Evolutionary conservation across 2,888 invertebrate species (phyloP).

Genomic region (Melanostoma scalare): DNA sequence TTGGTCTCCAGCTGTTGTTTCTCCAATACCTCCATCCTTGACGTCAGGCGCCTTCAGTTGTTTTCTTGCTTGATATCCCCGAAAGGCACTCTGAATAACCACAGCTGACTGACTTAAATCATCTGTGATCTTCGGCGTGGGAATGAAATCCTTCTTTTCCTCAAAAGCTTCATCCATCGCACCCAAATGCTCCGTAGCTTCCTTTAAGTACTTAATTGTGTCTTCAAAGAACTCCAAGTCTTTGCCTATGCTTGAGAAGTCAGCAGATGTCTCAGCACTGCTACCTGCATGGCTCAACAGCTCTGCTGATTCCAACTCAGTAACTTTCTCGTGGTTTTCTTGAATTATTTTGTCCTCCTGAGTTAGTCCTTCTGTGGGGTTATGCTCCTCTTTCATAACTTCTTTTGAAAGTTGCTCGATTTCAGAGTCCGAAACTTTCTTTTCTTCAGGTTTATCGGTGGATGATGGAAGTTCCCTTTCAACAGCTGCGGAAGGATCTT

Average conservation of each 20-base stretch:
- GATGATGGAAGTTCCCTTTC: too few species aligned
- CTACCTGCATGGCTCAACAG: constrained; percentile 26
- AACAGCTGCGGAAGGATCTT: too few species aligned
- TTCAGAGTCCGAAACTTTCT: too few species aligned
- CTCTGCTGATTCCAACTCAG: neutral
- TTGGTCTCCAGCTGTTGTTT: too few species aligned
- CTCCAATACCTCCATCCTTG: too few species aligned
- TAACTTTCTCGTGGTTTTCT: neutral
- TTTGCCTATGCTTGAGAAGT: constrained; percentile 59
- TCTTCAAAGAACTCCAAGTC: constrained; percentile 62
- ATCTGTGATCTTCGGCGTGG: neutral
- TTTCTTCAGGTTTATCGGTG: too few species aligned
- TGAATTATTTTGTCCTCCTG: neutral
- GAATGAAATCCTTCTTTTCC: neutral
- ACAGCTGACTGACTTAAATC: constrained; percentile 25
- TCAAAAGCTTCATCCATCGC: constrained; percentile 20
- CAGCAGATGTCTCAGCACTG: constrained; percentile 62
- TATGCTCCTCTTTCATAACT: neutral
- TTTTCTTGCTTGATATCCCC: constrained; percentile 14
- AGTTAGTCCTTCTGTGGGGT: neutral
- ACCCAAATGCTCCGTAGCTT: constrained; percentile 35
- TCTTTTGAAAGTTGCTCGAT: too few species aligned
- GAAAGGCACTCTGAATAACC: constrained; percentile 47
- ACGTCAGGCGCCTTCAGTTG: too few species aligned
- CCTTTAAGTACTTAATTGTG: constrained; percentile 51